Evolutionary conservation across 2,888 invertebrate genomes (phyloP).

Genomic region (Eulithis prunata): DNA sequence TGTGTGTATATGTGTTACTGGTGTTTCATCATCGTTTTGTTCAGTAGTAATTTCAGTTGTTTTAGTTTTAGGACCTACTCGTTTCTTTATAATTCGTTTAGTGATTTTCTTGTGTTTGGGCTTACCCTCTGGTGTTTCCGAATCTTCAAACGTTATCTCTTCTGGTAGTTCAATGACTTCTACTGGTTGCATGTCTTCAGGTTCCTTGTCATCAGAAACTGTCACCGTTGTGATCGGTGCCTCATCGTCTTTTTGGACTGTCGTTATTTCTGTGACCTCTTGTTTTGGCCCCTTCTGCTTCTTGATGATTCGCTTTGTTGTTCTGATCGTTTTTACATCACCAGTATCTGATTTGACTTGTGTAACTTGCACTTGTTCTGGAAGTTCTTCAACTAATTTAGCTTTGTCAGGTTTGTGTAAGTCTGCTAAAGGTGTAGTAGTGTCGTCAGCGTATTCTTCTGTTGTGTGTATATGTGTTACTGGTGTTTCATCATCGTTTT

Average conservation of each 20-base stretch:
- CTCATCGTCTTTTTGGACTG: background rate
- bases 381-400: background rate
- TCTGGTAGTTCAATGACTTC: slow-evolving; percentile 1
- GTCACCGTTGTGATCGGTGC: background rate
- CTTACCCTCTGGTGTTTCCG: slow-evolving; percentile 27
- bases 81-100: slow-evolving; percentile 29
- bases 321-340: background rate
- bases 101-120: slow-evolving; percentile 7
- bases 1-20: slow-evolving; percentile 4
- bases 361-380: background rate
- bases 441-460: slow-evolving; percentile 52
- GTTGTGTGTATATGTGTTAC: slow-evolving; percentile 51
- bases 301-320: background rate
- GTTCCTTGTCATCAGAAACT: background rate
- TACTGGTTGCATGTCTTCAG: background rate
- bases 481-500: slow-evolving; percentile 68
- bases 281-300: background rate
- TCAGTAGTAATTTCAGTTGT: slow-evolving; percentile 9
- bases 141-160: too few species aligned
- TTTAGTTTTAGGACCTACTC: slow-evolving; percentile 16
- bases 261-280: background rate
- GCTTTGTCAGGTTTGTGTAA: background rate
- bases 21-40: slow-evolving; percentile 4
- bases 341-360: background rate
- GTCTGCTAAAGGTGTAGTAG: slow-evolving; percentile 30